Evolutionary conservation across 2,797 vertebrate species (phyloP).

Genomic region (Enoplosus armatus): DNA sequence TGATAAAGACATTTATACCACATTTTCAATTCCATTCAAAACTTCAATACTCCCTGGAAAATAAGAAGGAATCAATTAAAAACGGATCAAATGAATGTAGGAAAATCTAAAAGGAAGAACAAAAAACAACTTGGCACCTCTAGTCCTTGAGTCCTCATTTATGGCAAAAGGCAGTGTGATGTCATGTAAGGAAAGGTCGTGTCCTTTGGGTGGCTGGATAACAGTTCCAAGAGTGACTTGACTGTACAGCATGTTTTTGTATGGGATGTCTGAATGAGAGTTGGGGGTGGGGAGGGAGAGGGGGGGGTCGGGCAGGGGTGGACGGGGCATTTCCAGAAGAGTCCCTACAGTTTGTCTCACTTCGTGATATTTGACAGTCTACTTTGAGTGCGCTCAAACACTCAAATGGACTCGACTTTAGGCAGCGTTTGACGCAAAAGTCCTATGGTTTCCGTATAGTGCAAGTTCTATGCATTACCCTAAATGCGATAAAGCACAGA

Average conservation of each 20-base stretch:
- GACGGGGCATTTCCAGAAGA: constrained; percentile 81
- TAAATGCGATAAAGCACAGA: constrained; percentile 64
- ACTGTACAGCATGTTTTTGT: constrained; percentile 78
- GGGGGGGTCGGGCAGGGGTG: constrained; percentile 21
- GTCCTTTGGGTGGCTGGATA: constrained; percentile 80
- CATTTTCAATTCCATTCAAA: constrained; percentile 71
- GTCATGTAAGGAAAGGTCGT: constrained; percentile 78
- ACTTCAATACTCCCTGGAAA: constrained; percentile 71
- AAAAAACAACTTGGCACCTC: constrained; percentile 83
- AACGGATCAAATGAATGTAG: constrained; percentile 61
- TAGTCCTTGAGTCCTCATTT: constrained; percentile 87
- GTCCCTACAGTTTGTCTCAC: constrained; percentile 77
- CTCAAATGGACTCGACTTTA: constrained; percentile 63
- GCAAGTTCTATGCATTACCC: constrained; percentile 72
- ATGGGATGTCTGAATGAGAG: constrained; percentile 71
- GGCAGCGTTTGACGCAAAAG: constrained; percentile 58
- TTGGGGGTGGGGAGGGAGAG: neutral
- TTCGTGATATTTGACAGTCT: constrained; percentile 70
- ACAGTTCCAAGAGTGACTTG: constrained; percentile 84
- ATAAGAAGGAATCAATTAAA: constrained; percentile 62
- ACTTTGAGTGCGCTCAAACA: constrained; percentile 62
- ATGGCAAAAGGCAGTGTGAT: constrained; percentile 87
- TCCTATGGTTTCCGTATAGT: constrained; percentile 66
- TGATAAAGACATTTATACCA: constrained; percentile 68
- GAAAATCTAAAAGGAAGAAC: constrained; percentile 63